Conservation (phyloP, 2,888 invertebrate genomes). For the Brenthis daphne region DNA sequence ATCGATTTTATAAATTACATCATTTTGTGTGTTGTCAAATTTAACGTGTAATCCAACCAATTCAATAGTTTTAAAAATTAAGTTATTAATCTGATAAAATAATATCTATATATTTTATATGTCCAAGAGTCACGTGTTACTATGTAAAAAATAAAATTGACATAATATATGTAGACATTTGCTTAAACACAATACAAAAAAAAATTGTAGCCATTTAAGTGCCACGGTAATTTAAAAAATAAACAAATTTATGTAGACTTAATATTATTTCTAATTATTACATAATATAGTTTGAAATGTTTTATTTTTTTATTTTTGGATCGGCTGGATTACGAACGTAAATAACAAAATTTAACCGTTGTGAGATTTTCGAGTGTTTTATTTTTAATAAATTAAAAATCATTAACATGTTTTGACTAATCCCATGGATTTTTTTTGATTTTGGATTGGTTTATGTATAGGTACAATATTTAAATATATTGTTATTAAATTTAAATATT, state of each 20-base stretch:
- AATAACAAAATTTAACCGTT: conserved; percentile 37
- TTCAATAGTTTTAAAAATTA: conserved; percentile 34
- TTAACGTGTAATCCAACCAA: conserved; percentile 59
- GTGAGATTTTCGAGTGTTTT: conserved; percentile 30
- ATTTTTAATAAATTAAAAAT: conserved; percentile 17
- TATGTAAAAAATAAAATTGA: too few species aligned
- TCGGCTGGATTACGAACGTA: conserved; percentile 34
- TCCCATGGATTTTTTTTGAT: conserved; percentile 18
- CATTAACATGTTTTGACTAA: conserved; percentile 36
- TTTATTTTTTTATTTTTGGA: conserved; percentile 7
- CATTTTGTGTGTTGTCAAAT: conserved; percentile 49
- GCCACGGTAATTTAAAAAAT: too few species aligned
- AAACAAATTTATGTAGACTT: too few species aligned
- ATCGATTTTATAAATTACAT: conserved; percentile 20
- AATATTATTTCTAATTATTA: neutral
- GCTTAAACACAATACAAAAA: too few species aligned
- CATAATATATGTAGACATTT: too few species aligned
- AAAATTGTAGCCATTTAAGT: too few species aligned
- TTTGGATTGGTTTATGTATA: conserved; percentile 1
- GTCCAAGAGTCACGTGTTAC: too few species aligned
- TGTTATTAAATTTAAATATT: conserved; percentile 8
- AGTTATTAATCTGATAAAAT: too few species aligned
- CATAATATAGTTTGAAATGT: neutral
- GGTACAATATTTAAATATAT: conserved; percentile 5
- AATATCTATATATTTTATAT: too few species aligned